Evolutionary conservation across 2,113 vertebrate genomes (phyloP).

Genomic region (Carollia perspicillata): DNA sequence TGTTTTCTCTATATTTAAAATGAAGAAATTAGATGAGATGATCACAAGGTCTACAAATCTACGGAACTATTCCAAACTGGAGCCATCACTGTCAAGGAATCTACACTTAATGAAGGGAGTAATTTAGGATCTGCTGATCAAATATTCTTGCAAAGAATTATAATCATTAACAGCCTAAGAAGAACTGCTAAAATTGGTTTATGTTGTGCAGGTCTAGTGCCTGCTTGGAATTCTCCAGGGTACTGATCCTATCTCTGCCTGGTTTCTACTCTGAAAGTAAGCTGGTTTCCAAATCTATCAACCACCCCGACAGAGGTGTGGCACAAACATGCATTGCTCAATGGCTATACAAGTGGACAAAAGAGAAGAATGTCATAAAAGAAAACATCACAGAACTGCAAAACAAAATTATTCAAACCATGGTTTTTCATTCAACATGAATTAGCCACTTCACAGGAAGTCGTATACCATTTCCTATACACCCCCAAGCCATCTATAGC

Average conservation of each 20-base stretch:
- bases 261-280: background rate
- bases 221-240: constrained; percentile 49
- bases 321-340: background rate
- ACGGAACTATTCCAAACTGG: background rate
- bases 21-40: background rate
- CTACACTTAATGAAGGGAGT: background rate
- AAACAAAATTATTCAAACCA: constrained; percentile 29
- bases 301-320: background rate
- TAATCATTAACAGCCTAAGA: background rate
- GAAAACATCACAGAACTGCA: background rate
- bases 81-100: constrained; percentile 18
- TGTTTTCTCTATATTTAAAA: background rate
- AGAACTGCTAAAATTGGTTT: background rate
- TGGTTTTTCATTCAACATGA: background rate
- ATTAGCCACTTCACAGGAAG: background rate
- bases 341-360: background rate
- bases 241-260: constrained; percentile 21
- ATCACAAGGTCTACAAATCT: background rate
- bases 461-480: background rate
- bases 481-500: background rate
- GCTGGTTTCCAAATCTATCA: constrained; percentile 2
- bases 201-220: accelerated
- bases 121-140: background rate
- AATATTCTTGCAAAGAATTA: background rate
- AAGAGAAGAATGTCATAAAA: background rate